These are phyloP conservation scores for Gibbula magus DNA, from an alignment of 2,888 invertebrate genomes.

Conservation along the genomic window DNA sequence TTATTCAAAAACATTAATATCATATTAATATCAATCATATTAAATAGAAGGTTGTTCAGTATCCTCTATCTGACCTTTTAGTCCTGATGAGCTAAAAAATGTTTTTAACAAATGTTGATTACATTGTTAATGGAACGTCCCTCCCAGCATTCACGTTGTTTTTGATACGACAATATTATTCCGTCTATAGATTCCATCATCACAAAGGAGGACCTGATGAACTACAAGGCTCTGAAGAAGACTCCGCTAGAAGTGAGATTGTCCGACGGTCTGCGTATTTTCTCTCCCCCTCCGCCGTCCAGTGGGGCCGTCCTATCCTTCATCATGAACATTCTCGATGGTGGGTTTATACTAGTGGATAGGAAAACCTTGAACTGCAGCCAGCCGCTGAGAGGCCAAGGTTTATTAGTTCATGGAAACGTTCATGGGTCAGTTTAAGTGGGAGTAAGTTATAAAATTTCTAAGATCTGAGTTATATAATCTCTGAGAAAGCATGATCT, in stretches of 20 bases:
- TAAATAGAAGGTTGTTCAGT: too few relatives aligned
- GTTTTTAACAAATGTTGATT: too few relatives aligned
- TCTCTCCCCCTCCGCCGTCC: slow-evolving; percentile 60
- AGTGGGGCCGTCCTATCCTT: slow-evolving; percentile 65
- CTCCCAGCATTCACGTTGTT: too few relatives aligned
- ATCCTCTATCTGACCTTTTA: too few relatives aligned
- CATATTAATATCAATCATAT: too few relatives aligned
- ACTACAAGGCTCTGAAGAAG: slow-evolving; percentile 44
- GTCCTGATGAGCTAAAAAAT: too few relatives aligned
- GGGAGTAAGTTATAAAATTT: too few relatives aligned
- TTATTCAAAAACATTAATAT: too few relatives aligned
- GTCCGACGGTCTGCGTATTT: slow-evolving; percentile 45
- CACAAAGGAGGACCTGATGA: slow-evolving; percentile 46
- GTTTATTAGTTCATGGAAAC: not conserved
- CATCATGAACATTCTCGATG: slow-evolving; percentile 69
- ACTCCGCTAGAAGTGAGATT: slow-evolving; percentile 45
- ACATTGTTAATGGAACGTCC: too few relatives aligned
- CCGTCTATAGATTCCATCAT: slow-evolving; percentile 60
- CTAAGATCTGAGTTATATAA: too few relatives aligned
- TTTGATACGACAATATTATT: too few relatives aligned
- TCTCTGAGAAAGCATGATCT: too few relatives aligned
- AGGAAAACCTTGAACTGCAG: not conserved
- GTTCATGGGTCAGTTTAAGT: not conserved
- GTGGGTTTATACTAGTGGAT: slow-evolving; percentile 45
- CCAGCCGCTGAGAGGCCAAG: not conserved